These are phyloP conservation scores for Microtus pennsylvanicus DNA, from an alignment of 2,113 vertebrate genomes.

Conservation along the genomic window DNA sequence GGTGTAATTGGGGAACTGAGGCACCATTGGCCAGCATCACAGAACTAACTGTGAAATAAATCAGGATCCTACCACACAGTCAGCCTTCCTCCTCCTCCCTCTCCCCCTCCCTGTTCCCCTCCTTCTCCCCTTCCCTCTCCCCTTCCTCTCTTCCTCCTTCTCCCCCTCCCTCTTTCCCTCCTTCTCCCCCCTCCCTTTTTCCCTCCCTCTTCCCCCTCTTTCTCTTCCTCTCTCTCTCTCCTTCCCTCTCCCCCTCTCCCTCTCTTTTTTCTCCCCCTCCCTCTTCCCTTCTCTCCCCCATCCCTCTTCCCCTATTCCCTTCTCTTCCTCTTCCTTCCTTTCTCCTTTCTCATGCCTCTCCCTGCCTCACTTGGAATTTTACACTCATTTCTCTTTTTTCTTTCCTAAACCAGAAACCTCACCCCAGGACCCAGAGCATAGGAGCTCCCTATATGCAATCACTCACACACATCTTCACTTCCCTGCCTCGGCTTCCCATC, in stretches of 20 bases:
- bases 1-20: not conserved
- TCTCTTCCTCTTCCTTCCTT: too few species aligned
- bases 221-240: too few species aligned
- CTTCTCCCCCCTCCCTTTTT: not conserved
- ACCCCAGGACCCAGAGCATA: not conserved
- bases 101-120: too few species aligned
- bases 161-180: too few species aligned
- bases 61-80: rapidly evolving
- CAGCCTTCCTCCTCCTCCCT: not conserved
- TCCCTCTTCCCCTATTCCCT: not conserved
- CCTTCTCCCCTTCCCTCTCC: rapidly evolving
- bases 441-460: not conserved
- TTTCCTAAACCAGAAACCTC: not conserved
- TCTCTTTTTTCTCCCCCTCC: too few species aligned
- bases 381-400: not conserved
- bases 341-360: not conserved
- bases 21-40: not conserved
- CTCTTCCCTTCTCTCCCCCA: too few species aligned
- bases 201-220: not conserved
- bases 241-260: too few species aligned
- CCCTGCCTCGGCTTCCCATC: not conserved
- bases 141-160: too few species aligned
- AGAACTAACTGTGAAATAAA: not conserved
- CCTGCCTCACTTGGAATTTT: not conserved
- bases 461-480: not conserved